Conservation (phyloP, 2,797 vertebrate species). For the Cynopterus sphinx region DNA sequence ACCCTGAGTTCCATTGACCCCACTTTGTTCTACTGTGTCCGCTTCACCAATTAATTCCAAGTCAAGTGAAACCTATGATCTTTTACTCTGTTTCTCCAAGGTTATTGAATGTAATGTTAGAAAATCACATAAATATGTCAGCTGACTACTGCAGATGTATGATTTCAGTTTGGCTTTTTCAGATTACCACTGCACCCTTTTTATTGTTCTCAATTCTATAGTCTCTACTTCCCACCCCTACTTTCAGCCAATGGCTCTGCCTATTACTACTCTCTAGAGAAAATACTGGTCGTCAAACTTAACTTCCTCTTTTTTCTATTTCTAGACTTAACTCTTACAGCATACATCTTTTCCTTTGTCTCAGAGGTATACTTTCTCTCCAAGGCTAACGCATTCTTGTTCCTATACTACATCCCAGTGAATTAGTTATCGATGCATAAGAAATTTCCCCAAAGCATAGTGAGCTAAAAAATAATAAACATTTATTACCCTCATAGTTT, state of each 20-base stretch:
- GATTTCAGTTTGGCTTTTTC: constrained; percentile 25
- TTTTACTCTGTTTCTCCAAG: background rate
- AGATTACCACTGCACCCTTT: background rate
- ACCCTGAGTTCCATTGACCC: background rate
- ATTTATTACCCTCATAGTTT: background rate
- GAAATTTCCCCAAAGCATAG: background rate
- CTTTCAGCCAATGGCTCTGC: background rate
- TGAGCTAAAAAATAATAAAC: constrained; percentile 21
- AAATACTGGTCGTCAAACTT: background rate
- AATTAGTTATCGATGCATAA: background rate
- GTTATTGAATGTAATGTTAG: background rate
- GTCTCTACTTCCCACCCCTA: background rate
- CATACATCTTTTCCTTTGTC: background rate
- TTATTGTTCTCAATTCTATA: background rate
- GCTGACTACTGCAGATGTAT: background rate
- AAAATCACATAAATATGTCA: background rate
- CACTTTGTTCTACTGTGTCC: background rate
- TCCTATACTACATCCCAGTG: background rate
- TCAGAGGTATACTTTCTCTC: background rate
- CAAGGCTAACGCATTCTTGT: background rate
- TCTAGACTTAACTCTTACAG: background rate
- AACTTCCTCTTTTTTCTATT: background rate
- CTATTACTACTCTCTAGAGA: background rate
- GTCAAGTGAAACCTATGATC: background rate
- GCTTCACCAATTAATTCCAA: background rate